phyloP scores from a whole-genome alignment of 2,797 vertebrate genomes.

The Heliangelus exortis region DNA sequence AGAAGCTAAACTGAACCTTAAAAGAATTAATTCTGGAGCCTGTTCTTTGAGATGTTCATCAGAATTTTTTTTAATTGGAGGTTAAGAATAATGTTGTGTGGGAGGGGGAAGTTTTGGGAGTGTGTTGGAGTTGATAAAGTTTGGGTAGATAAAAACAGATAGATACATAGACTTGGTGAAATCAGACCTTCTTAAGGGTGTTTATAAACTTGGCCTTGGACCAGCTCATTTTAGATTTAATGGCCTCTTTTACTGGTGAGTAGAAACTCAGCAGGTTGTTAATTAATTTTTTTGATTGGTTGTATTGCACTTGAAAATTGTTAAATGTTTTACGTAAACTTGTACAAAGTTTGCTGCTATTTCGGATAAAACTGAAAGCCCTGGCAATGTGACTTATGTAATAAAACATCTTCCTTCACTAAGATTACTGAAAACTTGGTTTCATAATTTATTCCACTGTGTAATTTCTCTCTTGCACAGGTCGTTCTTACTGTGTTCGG shows the following conservation, averaged over 20 bases:
- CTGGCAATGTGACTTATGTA: neutral
- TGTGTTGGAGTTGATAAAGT: neutral
- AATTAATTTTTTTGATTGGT: neutral
- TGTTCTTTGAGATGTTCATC: neutral
- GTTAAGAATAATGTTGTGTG: neutral
- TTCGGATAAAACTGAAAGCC: neutral
- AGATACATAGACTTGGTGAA: neutral
- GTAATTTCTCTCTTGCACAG: constrained; percentile 68
- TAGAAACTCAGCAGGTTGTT: neutral
- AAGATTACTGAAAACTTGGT: neutral
- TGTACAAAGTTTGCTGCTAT: neutral
- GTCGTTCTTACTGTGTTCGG: constrained; percentile 94
- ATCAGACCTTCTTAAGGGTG: neutral
- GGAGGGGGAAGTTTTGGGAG: neutral
- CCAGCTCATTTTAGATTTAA: neutral
- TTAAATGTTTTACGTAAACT: neutral
- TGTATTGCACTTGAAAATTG: neutral
- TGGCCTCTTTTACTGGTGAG: neutral
- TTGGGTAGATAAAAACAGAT: neutral
- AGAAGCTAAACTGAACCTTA: neutral
- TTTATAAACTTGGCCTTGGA: neutral
- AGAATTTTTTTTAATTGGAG: neutral
- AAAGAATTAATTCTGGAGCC: neutral
- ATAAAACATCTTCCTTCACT: neutral
- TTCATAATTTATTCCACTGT: neutral